These are phyloP conservation scores for Macrosiphum euphorbiae DNA, from an alignment of 2,888 invertebrate genomes.

Conservation along the genomic window DNA sequence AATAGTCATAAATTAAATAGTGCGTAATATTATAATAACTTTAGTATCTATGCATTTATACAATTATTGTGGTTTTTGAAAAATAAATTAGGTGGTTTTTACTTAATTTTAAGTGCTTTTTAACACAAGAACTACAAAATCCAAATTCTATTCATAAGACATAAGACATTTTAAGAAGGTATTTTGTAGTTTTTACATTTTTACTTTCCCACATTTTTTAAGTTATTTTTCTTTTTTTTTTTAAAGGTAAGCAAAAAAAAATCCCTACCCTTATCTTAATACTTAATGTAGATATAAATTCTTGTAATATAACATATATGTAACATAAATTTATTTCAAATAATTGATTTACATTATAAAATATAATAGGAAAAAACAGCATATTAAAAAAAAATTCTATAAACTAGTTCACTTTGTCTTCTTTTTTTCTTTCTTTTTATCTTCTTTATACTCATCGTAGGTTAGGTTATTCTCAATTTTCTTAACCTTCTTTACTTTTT, in stretches of 20 bases:
- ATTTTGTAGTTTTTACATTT: too few relatives aligned
- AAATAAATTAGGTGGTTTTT: too few relatives aligned
- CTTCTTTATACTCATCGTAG: constrained; percentile 63
- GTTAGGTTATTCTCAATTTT: constrained; percentile 48
- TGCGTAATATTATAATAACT: too few relatives aligned
- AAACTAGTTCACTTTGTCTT: constrained; percentile 30
- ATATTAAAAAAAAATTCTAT: neutral
- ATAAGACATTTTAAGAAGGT: too few relatives aligned
- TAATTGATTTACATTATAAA: constrained; percentile 30
- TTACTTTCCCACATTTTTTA: neutral
- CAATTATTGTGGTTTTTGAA: too few relatives aligned
- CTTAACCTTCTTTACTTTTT: constrained; percentile 75
- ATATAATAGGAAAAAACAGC: constrained; percentile 50
- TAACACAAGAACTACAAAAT: too few relatives aligned
- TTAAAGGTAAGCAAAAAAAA: too few relatives aligned
- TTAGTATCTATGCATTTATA: too few relatives aligned
- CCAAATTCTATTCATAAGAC: too few relatives aligned
- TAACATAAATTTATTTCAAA: constrained; percentile 20
- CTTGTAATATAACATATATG: neutral
- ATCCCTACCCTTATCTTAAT: neutral
- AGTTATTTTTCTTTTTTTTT: neutral
- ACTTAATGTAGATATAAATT: neutral
- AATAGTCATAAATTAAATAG: too few relatives aligned
- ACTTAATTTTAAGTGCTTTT: too few relatives aligned
- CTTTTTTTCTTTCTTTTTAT: constrained; percentile 65